Evolutionary conservation across 2,888 invertebrate genomes (phyloP), one percentile per base, ranked within the genome.

Genomic region (Rhingia campestris): DNA sequence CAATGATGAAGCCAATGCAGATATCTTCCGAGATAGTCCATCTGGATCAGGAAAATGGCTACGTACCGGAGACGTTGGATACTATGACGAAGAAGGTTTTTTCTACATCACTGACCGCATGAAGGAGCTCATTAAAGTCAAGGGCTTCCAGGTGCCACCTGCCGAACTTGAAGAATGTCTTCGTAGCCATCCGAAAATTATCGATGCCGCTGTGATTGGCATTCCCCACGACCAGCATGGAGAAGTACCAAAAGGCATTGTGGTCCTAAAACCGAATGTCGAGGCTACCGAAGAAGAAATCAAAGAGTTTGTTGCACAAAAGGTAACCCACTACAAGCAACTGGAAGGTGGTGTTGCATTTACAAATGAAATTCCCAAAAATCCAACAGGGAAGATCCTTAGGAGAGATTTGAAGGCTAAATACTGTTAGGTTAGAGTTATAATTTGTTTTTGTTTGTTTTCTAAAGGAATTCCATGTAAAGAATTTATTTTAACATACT

Each of bases 41-140:
- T 67, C 82, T 6, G 87, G 86, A 61, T 70, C 93, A 7, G 86
- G 84, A 54, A 73, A 93, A 92, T 97, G 97, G 96, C 92, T 96
- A 12, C 94, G 94, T 88, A 94, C 95, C 22, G 96, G 96, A 12
- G 95, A 97, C 88, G 89, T 96, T 61, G 95, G 93, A 0, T 92
- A 93, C 76, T 91, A 90, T 69, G 95, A 95, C 88, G 93, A 95
- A 30, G 92, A 94, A 0, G 94, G 95, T 0, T 89, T 90, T 64
- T 92, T 96, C 85, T 95, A 93, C 87, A 93, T 97, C 77, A 94
- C 94, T 37, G 97, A 96, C 88, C 93, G 97, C 86, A 89, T 95
- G 58, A 97, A 97, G 89, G 97, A 97, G 89, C 92, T 97, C 43
- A 97, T 97, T 77, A 97, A 97, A 92, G 95, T 95, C 0, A 94